phyloP scores from a whole-genome alignment of 2,113 vertebrate species.

The Dascyllus trimaculatus region DNA sequence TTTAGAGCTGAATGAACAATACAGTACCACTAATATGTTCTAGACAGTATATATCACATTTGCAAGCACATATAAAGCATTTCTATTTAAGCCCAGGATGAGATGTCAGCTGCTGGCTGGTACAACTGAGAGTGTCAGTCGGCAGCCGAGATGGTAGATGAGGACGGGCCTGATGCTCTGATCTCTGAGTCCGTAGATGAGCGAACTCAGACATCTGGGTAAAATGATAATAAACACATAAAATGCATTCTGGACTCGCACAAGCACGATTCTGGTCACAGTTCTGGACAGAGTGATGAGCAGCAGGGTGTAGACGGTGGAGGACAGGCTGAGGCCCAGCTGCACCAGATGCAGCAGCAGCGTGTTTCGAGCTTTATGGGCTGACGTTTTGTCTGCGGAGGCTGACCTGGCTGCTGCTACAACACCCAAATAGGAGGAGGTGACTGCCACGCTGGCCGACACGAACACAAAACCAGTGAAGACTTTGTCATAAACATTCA shows the following conservation, averaged over 20 bases:
- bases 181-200: constrained; percentile 71
- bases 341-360: constrained; percentile 76
- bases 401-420: constrained; percentile 70
- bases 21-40: too few relatives aligned
- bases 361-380: constrained; percentile 67
- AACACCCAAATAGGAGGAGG: constrained; percentile 69
- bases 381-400: constrained; percentile 64
- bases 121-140: too few relatives aligned
- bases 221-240: constrained; percentile 54
- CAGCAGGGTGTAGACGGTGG: constrained; percentile 49
- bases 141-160: constrained; percentile 26
- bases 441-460: constrained; percentile 41
- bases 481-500: constrained; percentile 24
- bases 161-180: constrained; percentile 46
- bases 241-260: constrained; percentile 35
- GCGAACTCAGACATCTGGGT: constrained; percentile 64
- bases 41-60: too few relatives aligned
- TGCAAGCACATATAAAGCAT: too few relatives aligned
- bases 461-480: constrained; percentile 63
- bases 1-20: too few relatives aligned
- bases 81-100: too few relatives aligned
- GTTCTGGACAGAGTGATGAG: accelerated
- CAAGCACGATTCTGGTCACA: not conserved
- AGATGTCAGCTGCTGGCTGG: too few relatives aligned
- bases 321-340: constrained; percentile 67